A percentile compares a stretch with the other conserved stretches of the same genome.
phyloP scores from a whole-genome alignment of 2,113 vertebrate genomes.

The Cryptomyrus ogoouensis region DNA sequence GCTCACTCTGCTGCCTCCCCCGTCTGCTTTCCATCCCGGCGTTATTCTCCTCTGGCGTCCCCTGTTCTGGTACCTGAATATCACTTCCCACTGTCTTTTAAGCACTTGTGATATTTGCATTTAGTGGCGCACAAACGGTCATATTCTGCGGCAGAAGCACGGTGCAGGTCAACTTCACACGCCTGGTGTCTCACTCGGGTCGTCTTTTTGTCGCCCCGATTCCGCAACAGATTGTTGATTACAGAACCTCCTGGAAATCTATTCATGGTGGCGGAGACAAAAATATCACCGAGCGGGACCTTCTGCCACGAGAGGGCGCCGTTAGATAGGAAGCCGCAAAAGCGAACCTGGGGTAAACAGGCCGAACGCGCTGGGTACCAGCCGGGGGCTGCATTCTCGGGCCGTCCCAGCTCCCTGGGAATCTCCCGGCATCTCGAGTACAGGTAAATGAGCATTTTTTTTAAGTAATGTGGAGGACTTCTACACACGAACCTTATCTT shows the following conservation, averaged over 20 bases:
- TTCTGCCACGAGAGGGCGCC: slow-evolving; percentile 22
- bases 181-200: not conserved
- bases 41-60: not conserved
- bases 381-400: not conserved
- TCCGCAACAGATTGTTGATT: not conserved
- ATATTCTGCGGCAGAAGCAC: not conserved
- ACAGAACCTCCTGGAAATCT: not conserved
- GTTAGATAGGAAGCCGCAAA: not conserved
- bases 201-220: not conserved
- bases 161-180: not conserved
- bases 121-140: not conserved
- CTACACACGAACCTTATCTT: not conserved
- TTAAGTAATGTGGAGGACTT: not conserved
- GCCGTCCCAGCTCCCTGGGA: not conserved
- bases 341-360: not conserved
- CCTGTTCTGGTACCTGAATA: not conserved
- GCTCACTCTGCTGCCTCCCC: not conserved
- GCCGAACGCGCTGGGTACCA: not conserved
- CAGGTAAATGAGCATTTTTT: not conserved
- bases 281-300: not conserved
- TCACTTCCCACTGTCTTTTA: not conserved
- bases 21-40: not conserved
- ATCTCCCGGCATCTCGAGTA: not conserved
- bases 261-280: not conserved
- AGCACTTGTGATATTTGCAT: not conserved